Evolutionary conservation across 2,888 invertebrate species (phyloP), one percentile per base, ranked within the genome.

Genomic region (Drosophila melanosoma): DNA sequence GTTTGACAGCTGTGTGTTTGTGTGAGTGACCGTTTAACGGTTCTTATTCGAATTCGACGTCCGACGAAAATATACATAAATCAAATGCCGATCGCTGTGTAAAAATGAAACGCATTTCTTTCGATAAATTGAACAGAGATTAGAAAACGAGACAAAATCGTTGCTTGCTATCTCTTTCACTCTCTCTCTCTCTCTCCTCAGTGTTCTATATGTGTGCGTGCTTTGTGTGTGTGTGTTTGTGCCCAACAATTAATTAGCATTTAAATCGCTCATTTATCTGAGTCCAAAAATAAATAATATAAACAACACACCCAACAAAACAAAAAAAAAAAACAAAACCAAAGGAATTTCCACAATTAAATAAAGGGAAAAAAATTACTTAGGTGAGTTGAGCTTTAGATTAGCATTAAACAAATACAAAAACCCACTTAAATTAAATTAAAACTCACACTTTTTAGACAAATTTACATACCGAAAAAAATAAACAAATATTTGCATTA

Each of bases 401-500:
- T 79, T 79, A 69, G 62, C 78, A 66, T 76, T 56, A 68, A 69
- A 40, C 52, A 77, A 67, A 69, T 64, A 64, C 51, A 54, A 51
- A 45, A 51, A 51, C 45, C 45, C 36, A 62, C 51, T 58, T 36
- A 59, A 67, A 80, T 73, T 56, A 69, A 76, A 81, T 58, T 49
- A 61, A 45, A 65, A 52, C 64, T 29, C 62, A 35, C 33, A 57
- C 29, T 42, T 49, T 48, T 42, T 29, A 15, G 40, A 56, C 54
- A 74, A 64, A 76, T 74, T 68, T 69, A 62, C 72, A 77, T 82
- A 58, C 15, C 53, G 36, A 64, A 59, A 73, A 69, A 85, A 89
- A 86, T 87, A 89, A 87, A 84, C 85, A 89, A 86, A 86, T 87
- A 86, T 86, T 89, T 89, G 85, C 76, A 84, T 87, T 74, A 73